Percentiles rank a stretch among this genome's conserved stretches.
These are phyloP conservation scores for Drosophila rellima DNA, from an alignment of 2,888 invertebrate species.

Conservation along the genomic window DNA sequence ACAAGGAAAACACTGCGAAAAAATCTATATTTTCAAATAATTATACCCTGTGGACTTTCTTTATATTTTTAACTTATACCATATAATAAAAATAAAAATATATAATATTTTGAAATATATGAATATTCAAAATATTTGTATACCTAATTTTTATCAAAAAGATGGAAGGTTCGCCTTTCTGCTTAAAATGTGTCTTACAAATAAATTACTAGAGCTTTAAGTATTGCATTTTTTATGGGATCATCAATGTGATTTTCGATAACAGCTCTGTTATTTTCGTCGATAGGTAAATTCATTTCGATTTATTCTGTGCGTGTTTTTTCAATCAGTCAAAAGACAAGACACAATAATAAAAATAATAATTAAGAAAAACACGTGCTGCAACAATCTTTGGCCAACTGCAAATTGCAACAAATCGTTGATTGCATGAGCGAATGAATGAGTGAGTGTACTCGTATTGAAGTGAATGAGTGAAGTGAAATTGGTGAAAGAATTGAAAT, in stretches of 20 bases:
- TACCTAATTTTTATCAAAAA: too few species aligned
- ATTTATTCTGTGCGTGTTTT: neutral
- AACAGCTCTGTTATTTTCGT: neutral
- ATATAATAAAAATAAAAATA: neutral
- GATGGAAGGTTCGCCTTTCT: too few species aligned
- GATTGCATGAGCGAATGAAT: conserved; percentile 17
- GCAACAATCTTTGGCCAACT: neutral
- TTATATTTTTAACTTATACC: too few species aligned
- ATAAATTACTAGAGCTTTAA: too few species aligned
- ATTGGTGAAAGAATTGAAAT: conserved; percentile 24
- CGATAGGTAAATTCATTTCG: conserved; percentile 2
- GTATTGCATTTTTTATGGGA: too few species aligned
- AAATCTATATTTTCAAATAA: conserved; percentile 1
- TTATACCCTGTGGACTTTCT: too few species aligned
- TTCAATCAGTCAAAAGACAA: neutral
- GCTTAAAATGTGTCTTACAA: too few species aligned
- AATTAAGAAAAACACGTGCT: neutral
- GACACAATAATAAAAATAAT: neutral
- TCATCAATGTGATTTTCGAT: neutral
- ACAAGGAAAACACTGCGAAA: neutral
- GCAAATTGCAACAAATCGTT: conserved; percentile 36
- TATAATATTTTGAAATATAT: too few species aligned
- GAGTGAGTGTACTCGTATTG: neutral
- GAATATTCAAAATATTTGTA: too few species aligned
- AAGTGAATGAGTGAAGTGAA: conserved; percentile 7